Conservation (phyloP, 1,140 invertebrate species). For the Drosophila asahinai region DNA sequence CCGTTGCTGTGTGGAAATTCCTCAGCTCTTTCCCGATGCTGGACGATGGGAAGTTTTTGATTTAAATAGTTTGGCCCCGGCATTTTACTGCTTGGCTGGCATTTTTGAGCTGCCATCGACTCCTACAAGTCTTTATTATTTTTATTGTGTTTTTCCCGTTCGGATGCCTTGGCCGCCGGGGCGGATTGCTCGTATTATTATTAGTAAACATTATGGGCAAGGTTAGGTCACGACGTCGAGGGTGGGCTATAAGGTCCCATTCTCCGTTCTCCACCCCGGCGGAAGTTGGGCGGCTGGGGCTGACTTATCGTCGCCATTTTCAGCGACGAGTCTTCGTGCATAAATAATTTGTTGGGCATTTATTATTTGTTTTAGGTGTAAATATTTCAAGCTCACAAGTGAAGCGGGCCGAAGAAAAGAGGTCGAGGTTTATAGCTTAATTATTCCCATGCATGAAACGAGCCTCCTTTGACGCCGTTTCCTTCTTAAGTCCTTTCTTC, state of each 20-base stretch:
- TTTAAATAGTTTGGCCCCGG: slow-evolving; percentile 74
- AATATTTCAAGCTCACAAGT: slow-evolving; percentile 82
- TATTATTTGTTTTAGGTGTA: slow-evolving; percentile 81
- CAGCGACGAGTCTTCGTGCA: slow-evolving; percentile 68
- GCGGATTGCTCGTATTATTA: slow-evolving; percentile 44
- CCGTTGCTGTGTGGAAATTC: slow-evolving; percentile 45
- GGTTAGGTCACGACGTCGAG: slow-evolving; percentile 39
- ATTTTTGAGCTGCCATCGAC: slow-evolving; percentile 48
- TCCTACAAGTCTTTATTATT: slow-evolving; percentile 52
- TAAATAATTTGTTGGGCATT: slow-evolving; percentile 80
- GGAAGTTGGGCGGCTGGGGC: slow-evolving; percentile 69
- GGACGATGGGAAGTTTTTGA: slow-evolving; percentile 51
- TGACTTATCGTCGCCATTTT: slow-evolving; percentile 80
- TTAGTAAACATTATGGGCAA: slow-evolving; percentile 57
- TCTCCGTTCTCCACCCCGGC: slow-evolving; percentile 8
- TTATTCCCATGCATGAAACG: slow-evolving; percentile 80
- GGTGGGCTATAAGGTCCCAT: not conserved
- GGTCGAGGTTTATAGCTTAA: slow-evolving; percentile 83
- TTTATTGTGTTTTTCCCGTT: slow-evolving; percentile 49
- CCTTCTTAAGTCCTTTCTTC: slow-evolving; percentile 22
- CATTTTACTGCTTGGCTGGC: slow-evolving; percentile 61
- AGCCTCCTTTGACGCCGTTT: slow-evolving; percentile 45
- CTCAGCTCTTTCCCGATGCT: slow-evolving; percentile 47
- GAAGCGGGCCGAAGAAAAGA: slow-evolving; percentile 57
- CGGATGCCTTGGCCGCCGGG: slow-evolving; percentile 25